Base-by-base conservation (phyloP, 2,888 invertebrate species). In the Hypomecis atomaria region DNA sequence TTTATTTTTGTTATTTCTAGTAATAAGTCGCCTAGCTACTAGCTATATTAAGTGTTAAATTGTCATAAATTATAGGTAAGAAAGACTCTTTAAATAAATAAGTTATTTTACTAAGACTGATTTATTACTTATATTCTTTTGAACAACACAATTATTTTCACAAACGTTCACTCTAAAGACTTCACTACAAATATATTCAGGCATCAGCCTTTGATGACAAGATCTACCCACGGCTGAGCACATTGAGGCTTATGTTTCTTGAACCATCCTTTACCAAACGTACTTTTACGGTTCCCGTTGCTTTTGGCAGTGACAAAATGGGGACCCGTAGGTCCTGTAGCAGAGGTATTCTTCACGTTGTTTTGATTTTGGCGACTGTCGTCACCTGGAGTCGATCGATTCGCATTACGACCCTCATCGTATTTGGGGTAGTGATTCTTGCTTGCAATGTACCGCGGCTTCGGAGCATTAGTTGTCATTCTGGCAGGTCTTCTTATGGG, bases 171-270 rank as follows among this genome's bases (percentile, higher is more conserved):
- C 74, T 65, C 49, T 49, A 57, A 65, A 36, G 40, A 10, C 55
- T 60, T 37, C 52, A 67, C 23, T 37, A 13, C 37, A 33, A 10
- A 10, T 40, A 54, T 34, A 50, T n/a, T 5, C 5, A 38, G 23
- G 9, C 10, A 52, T 79, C 69, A 86, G 67, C 74, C 70, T 64
- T 86, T 83, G 34, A 80, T 64, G 36, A 88, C 67, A 6, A 86
- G 73, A 55, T 82, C 81, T 68, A 84, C 88, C 85, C 86, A 88
- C 48, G 84, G 78, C 33, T 79, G 73, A 0, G 84, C 84, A 56
- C 87, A 87, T 9, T 75, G 73, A 36, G 79, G 60, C 66, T 84
- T 87, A 23, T 81, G 81, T 63, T 79, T 87, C 63, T 81, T 87
- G 0, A 88, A 67, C 86, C 87, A 88, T 5, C 82, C 83, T 48